These are phyloP conservation scores for Malurus cyaneus DNA, from an alignment of 2,113 vertebrate genomes.

Conservation along the genomic window DNA sequence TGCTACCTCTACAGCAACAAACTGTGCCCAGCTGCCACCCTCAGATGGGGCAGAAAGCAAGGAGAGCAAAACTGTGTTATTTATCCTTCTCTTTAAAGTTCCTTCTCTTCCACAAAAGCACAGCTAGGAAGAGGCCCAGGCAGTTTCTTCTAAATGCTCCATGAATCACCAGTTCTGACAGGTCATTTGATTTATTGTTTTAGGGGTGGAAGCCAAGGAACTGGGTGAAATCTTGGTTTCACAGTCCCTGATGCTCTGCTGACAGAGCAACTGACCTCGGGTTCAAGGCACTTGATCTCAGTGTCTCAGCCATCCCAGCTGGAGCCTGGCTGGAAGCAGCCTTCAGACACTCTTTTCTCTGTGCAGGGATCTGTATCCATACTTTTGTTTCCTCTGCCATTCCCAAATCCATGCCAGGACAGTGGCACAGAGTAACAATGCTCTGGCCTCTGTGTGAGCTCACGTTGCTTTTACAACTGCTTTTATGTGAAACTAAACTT, in stretches of 20 bases:
- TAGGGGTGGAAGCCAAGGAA: constrained; percentile 2
- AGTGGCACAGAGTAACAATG: neutral
- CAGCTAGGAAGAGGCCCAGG: constrained; percentile 17
- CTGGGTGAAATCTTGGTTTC: constrained; percentile 44
- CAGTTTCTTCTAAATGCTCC: constrained; percentile 13
- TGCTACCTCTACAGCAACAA: neutral
- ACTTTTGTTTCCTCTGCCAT: neutral
- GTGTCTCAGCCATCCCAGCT: constrained; percentile 22
- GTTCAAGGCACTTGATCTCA: constrained; percentile 55
- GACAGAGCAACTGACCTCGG: constrained; percentile 38
- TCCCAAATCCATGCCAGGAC: neutral
- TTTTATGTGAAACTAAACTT: neutral
- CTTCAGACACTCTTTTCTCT: neutral
- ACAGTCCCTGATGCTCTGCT: constrained; percentile 37
- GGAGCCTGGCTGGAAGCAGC: neutral
- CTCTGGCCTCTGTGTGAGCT: neutral
- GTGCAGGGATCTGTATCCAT: neutral
- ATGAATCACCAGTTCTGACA: constrained; percentile 31
- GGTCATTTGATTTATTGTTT: constrained; percentile 46
- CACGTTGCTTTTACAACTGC: neutral
- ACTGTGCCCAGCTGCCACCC: constrained; percentile 1
- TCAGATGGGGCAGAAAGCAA: neutral
- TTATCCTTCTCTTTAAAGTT: neutral
- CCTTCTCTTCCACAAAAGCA: neutral
- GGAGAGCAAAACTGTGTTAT: neutral